Evolutionary conservation across 35 echinoderm and acorn worm species (phyloP).

Genomic region (Nesometra sesokonis): DNA sequence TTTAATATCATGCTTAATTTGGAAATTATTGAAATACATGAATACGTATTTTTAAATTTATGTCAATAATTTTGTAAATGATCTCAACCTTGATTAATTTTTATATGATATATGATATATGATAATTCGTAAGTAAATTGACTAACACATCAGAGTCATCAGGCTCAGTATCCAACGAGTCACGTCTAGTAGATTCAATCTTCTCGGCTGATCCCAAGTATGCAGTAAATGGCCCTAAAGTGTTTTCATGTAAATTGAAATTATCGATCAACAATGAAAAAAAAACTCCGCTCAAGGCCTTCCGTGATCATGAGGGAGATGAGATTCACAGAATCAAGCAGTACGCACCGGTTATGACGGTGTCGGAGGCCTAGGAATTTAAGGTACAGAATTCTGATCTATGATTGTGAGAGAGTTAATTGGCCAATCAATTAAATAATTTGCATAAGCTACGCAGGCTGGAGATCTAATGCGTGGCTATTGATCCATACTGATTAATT

Average conservation of each 20-base stretch:
- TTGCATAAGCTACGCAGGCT: neutral
- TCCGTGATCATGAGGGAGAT: neutral
- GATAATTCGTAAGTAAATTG: neutral
- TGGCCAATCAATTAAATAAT: constrained; percentile 1
- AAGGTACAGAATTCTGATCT: neutral
- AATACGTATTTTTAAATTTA: too few relatives aligned
- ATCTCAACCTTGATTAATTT: neutral
- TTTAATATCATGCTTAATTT: too few relatives aligned
- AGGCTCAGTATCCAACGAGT: neutral
- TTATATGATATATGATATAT: neutral
- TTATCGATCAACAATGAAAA: neutral
- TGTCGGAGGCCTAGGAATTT: neutral
- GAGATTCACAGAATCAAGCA: neutral
- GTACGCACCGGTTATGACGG: neutral
- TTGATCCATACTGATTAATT: neutral
- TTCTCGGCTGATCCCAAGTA: neutral
- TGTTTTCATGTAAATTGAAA: constrained; percentile 1
- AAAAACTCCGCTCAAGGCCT: neutral
- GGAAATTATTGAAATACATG: too few relatives aligned
- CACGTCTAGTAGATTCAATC: neutral
- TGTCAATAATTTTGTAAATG: neutral
- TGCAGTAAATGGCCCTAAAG: neutral
- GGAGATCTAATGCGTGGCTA: neutral
- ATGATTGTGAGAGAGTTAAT: neutral
- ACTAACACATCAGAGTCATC: neutral